Percentiles rank a stretch among this genome's conserved stretches.
These are phyloP conservation scores for Drosophila paranaensis DNA, from an alignment of 2,888 invertebrate species.

Conservation along the genomic window DNA sequence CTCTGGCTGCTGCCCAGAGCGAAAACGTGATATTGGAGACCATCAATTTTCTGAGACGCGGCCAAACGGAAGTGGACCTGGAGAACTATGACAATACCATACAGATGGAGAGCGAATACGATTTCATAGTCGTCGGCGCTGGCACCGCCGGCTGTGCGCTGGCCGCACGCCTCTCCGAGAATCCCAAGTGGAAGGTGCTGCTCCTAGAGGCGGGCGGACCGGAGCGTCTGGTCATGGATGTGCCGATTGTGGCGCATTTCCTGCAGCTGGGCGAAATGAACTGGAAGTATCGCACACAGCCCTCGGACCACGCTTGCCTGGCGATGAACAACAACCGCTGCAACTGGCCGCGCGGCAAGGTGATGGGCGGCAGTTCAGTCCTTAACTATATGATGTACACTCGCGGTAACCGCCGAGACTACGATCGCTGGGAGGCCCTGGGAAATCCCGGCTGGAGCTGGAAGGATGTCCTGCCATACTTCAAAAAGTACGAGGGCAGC, in stretches of 20 bases:
- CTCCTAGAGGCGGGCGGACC: constrained; percentile 90
- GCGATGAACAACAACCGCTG: constrained; percentile 91
- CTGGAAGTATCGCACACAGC: constrained; percentile 93
- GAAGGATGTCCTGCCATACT: constrained; percentile 90
- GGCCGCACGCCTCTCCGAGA: constrained; percentile 90
- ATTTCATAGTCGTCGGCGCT: constrained; percentile 92
- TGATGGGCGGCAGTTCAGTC: constrained; percentile 92
- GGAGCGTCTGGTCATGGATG: constrained; percentile 91
- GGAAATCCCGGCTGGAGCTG: constrained; percentile 92
- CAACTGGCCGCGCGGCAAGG: constrained; percentile 92
- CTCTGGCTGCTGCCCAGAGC: constrained; percentile 40
- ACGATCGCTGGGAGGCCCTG: constrained; percentile 90
- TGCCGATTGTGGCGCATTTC: constrained; percentile 90
- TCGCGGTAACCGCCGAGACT: constrained; percentile 89
- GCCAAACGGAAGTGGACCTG: constrained; percentile 79
- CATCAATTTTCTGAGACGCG: constrained; percentile 82
- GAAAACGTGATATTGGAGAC: constrained; percentile 80
- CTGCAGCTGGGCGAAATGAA: constrained; percentile 89
- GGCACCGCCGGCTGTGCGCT: constrained; percentile 92
- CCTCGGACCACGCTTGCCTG: constrained; percentile 89
- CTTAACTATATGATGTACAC: constrained; percentile 93
- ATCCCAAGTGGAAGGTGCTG: constrained; percentile 88
- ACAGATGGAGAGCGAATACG: constrained; percentile 86
- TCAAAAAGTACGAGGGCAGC: constrained; percentile 91
- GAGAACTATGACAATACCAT: constrained; percentile 81